Evolutionary conservation across 2,113 vertebrate species (phyloP), one percentile per base, ranked within the genome.

Genomic region (Anguilla rostrata): DNA sequence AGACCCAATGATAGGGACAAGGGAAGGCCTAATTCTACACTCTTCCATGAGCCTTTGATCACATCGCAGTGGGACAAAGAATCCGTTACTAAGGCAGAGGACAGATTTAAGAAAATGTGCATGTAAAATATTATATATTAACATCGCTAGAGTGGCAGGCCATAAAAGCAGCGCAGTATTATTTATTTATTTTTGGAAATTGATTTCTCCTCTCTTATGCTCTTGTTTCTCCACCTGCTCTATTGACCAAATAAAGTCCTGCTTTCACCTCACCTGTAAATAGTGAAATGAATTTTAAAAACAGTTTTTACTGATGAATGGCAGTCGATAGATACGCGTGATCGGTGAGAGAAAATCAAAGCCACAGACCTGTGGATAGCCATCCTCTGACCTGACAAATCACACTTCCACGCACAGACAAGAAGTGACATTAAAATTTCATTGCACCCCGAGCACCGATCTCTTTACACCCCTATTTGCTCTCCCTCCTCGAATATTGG

Each of bases 361-460:
- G 85, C 81, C 91, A 90, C 5, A 83, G 78, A 89, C 88, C 11
- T 81, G 88, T 86, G 90, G 86, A 81, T 86, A 60, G 82, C 11
- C 57, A 84, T 87, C 81, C 75, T 81, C 83, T 84, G 90, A 84
- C 83, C 85, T 89, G 90, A 88, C 87, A 93, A 88, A 86, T 89
- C 91, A 85, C 2, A 0, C 79, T 83, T 83, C 81, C 90, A 78
- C 89, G 85, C 81, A 39, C 87, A 87, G 87, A 87, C 0, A 0
- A 88, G 88, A 89, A 53, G 82, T 88, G 88, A 88, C 89, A 89
- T 53, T 84, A 84, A 92, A 86, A 87, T 87, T 22, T 84, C 81
- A 82, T 41, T 83, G 87, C 83, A 86, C 49, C 85, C 79, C 71
- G 84, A 11, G 57, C 75, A 87, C 84, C 1, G 3, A 79, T 39